Evolutionary conservation across 23 tunicate genomes (phyloP).

Genomic region (Ciona savignyi): DNA sequence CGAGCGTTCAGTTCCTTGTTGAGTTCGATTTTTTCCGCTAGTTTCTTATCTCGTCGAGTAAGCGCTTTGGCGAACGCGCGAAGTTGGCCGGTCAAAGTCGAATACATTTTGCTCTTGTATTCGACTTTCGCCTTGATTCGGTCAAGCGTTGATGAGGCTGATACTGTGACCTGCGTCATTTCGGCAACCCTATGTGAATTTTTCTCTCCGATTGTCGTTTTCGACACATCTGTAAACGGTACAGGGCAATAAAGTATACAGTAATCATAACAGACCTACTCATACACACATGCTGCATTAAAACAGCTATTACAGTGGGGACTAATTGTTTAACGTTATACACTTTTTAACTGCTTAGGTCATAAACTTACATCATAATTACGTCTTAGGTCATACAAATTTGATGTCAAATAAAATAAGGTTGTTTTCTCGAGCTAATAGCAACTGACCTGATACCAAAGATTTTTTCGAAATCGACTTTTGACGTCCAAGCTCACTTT

Average conservation of each 20-base stretch:
- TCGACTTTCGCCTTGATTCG: background rate
- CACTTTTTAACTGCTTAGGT: too few species aligned
- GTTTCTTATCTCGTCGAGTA: background rate
- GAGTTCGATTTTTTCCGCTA: background rate
- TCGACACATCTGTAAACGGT: background rate
- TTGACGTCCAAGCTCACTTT: constrained; percentile 27
- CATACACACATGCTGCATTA: too few species aligned
- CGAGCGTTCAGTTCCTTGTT: background rate
- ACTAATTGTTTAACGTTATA: too few species aligned
- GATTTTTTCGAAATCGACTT: background rate
- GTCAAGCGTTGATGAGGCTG: background rate
- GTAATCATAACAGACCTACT: too few species aligned
- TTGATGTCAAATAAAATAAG: too few species aligned
- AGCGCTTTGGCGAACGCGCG: background rate
- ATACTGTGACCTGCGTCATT: background rate
- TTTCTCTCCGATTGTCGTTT: background rate
- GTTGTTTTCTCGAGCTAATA: too few species aligned
- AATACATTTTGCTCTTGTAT: constrained; percentile 3
- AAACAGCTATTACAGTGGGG: too few species aligned
- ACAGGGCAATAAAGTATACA: too few species aligned
- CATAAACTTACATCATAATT: too few species aligned
- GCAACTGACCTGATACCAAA: background rate
- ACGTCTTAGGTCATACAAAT: too few species aligned
- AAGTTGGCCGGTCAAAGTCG: background rate
- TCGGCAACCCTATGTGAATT: background rate